These are phyloP conservation scores for Ornithorhynchus anatinus DNA, from an alignment of 2,113 vertebrate genomes.

Conservation along the genomic window DNA sequence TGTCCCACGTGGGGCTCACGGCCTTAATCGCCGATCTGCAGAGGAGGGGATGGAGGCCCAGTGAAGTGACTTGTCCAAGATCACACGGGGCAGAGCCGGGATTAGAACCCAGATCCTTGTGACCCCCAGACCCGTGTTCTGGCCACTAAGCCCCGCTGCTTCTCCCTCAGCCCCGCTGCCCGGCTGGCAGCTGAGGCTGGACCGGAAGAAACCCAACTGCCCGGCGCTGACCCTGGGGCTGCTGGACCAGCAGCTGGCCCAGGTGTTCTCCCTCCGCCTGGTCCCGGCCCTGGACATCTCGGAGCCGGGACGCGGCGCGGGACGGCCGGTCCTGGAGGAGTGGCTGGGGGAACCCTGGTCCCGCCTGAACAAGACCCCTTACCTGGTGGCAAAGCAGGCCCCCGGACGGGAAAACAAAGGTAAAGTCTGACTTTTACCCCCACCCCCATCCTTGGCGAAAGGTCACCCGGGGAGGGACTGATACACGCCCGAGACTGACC, in stretches of 20 bases:
- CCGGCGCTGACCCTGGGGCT: slow-evolving; percentile 61
- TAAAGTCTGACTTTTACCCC: too few species aligned
- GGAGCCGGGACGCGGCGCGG: slow-evolving; percentile 48
- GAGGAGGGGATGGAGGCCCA: too few species aligned
- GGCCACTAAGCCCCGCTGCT: too few species aligned
- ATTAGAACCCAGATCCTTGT: too few species aligned
- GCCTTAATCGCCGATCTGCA: too few species aligned
- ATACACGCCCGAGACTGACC: too few species aligned
- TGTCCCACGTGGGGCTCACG: too few species aligned
- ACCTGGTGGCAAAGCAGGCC: slow-evolving; percentile 63
- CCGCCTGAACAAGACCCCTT: neutral
- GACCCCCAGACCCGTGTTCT: too few species aligned
- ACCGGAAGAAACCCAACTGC: slow-evolving; percentile 22
- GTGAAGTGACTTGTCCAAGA: too few species aligned
- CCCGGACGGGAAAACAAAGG: slow-evolving; percentile 28
- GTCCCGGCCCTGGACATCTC: slow-evolving; percentile 62
- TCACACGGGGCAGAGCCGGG: too few species aligned
- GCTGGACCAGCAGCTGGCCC: neutral
- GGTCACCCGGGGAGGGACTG: too few species aligned
- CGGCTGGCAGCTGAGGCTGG: slow-evolving; percentile 47
- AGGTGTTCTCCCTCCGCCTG: slow-evolving; percentile 62
- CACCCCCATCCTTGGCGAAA: too few species aligned
- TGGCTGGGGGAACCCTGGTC: slow-evolving; percentile 63
- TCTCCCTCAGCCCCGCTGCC: neutral
- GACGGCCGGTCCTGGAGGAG: slow-evolving; percentile 39